Conservation (phyloP, 2,888 invertebrate genomes). For the Drosophila algonquin region DNA sequence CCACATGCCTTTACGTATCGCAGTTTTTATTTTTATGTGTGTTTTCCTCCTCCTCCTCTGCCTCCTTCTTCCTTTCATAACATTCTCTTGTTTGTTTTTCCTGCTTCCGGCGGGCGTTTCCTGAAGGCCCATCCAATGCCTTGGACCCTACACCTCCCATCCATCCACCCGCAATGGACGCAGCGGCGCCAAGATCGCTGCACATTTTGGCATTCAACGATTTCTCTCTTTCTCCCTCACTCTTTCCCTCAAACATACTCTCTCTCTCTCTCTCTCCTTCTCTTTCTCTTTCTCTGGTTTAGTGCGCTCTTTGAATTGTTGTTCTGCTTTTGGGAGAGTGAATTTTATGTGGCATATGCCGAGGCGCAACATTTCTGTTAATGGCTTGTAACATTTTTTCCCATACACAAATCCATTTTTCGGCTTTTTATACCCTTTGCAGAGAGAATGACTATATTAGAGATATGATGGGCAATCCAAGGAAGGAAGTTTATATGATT, state of each 20-base stretch:
- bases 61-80: slow-evolving; percentile 43
- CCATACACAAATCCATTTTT: slow-evolving; percentile 63
- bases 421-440: slow-evolving; percentile 36
- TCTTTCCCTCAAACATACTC: not conserved
- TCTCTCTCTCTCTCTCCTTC: slow-evolving; percentile 3
- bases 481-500: too few species aligned
- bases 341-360: slow-evolving; percentile 73
- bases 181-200: slow-evolving; percentile 71
- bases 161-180: slow-evolving; percentile 41
- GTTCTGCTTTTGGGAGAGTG: slow-evolving; percentile 38
- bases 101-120: slow-evolving; percentile 58
- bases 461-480: not conserved
- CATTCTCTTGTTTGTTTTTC: slow-evolving; percentile 69
- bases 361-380: slow-evolving; percentile 78
- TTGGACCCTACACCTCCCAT: slow-evolving; percentile 9
- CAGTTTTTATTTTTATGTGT: slow-evolving; percentile 44
- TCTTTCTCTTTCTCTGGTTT: slow-evolving; percentile 3
- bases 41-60: slow-evolving; percentile 19
- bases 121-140: slow-evolving; percentile 10
- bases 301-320: slow-evolving; percentile 28
- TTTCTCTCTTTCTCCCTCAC: slow-evolving; percentile 16
- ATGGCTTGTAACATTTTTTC: slow-evolving; percentile 76
- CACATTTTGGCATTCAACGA: slow-evolving; percentile 65
- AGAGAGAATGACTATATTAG: not conserved
- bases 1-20: slow-evolving; percentile 53